Evolutionary conservation across 1,140 invertebrate genomes (phyloP).

Genomic region (Dreissena polymorpha): DNA sequence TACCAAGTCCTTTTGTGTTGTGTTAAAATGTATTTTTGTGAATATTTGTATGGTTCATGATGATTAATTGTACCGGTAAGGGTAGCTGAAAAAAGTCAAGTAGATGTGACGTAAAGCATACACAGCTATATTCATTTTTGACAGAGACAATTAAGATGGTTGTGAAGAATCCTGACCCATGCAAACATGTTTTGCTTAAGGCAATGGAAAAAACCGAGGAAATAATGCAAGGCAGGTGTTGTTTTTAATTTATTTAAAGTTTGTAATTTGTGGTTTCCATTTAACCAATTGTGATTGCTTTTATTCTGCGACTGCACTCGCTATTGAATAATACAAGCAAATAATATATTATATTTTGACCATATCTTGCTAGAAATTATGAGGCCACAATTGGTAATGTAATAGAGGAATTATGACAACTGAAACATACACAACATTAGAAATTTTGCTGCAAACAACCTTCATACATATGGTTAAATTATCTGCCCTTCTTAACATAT

Average conservation of each 20-base stretch:
- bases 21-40: no score
- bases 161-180: background rate
- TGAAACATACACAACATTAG: no score
- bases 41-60: no score
- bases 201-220: slow-evolving; percentile 29
- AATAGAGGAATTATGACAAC: no score
- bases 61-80: no score
- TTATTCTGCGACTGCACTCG: background rate
- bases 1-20: no score
- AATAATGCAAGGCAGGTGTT: slow-evolving; percentile 2
- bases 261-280: background rate
- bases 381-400: background rate
- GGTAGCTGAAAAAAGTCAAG: no score
- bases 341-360: background rate
- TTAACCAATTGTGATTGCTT: background rate
- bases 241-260: background rate
- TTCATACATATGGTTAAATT: no score
- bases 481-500: no score
- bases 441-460: no score
- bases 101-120: no score
- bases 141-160: slow-evolving; percentile 19
- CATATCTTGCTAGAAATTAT: background rate
- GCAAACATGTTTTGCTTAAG: slow-evolving; percentile 4
- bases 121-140: no score
- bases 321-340: background rate